Percentiles rank a stretch among this genome's conserved stretches.
Evolutionary conservation across 2,888 invertebrate species (phyloP).

Genomic region (Tinea pellionella): DNA sequence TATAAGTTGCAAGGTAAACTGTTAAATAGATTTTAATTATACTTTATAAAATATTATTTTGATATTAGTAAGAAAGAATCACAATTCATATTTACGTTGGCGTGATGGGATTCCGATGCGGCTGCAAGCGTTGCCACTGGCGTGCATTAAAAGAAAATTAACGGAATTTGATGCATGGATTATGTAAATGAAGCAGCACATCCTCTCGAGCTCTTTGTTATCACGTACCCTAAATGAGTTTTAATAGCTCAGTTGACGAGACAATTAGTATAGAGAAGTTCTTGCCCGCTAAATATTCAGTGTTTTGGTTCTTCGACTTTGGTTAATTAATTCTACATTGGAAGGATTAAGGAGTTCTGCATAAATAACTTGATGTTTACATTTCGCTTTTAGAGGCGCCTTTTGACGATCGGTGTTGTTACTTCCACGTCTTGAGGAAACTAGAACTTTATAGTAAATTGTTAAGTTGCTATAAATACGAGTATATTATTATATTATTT

Average conservation of each 20-base stretch:
- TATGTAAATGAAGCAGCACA: conserved; percentile 55
- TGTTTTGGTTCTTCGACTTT: conserved; percentile 27
- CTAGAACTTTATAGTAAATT: background rate
- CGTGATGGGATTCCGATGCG: conserved; percentile 10
- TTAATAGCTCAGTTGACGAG: conserved; percentile 23
- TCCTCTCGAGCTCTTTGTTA: conserved; percentile 36
- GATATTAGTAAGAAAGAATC: background rate
- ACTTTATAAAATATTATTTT: background rate
- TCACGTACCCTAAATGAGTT: conserved; percentile 40
- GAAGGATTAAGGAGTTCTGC: conserved; percentile 25
- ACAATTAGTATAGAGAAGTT: conserved; percentile 21
- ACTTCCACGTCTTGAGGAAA: background rate
- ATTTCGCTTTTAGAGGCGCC: conserved; percentile 17
- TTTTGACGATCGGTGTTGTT: conserved; percentile 11
- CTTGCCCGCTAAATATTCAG: conserved; percentile 30
- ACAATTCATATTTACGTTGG: background rate
- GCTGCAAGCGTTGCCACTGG: conserved; percentile 28
- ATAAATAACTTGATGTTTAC: conserved; percentile 24
- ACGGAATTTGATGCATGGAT: conserved; percentile 62
- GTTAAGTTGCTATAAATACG: background rate
- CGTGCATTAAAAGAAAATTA: conserved; percentile 63
- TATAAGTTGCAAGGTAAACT: background rate
- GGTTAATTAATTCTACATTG: conserved; percentile 34
- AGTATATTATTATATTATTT: too few species aligned
- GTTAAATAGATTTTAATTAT: background rate